Percentiles rank a stretch among this genome's conserved stretches.
These are phyloP conservation scores for Antitype chi DNA, from an alignment of 2,888 invertebrate genomes.

Conservation along the genomic window DNA sequence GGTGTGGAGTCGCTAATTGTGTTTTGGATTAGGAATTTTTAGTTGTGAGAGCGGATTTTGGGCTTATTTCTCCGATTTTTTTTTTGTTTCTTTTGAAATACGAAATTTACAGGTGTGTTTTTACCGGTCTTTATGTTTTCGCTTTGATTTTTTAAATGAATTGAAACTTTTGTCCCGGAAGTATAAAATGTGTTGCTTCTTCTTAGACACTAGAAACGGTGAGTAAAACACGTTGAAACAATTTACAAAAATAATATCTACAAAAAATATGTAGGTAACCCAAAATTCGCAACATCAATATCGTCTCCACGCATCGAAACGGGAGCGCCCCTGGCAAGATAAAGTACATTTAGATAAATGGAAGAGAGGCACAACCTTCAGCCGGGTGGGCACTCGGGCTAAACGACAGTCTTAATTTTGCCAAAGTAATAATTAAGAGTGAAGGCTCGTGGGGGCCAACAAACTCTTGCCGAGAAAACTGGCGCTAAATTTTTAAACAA, in stretches of 20 bases:
- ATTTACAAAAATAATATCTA: not conserved
- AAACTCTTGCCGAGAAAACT: slow-evolving; percentile 80
- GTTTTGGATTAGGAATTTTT: slow-evolving; percentile 26
- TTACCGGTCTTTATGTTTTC: not conserved
- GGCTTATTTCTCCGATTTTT: not conserved
- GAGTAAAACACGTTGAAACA: no score
- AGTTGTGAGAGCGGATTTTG: not conserved
- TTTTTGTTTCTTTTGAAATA: not conserved
- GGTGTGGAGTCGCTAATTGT: slow-evolving; percentile 70
- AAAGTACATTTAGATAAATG: slow-evolving; percentile 90
- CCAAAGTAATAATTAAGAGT: slow-evolving; percentile 91
- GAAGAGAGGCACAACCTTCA: slow-evolving; percentile 85
- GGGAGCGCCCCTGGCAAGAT: slow-evolving; percentile 82
- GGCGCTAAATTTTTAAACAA: slow-evolving; percentile 89
- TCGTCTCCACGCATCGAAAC: slow-evolving; percentile 76
- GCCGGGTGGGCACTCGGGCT: slow-evolving; percentile 85
- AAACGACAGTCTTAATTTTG: slow-evolving; percentile 91
- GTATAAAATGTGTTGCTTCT: no score
- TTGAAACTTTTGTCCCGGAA: no score
- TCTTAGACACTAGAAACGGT: no score
- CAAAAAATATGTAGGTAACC: not conserved
- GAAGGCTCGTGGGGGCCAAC: slow-evolving; percentile 86
- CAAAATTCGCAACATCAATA: slow-evolving; percentile 57
- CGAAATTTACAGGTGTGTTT: not conserved
- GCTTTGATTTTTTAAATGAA: no score